Base-by-base conservation (phyloP, 2,888 invertebrate species). In the Acronicta leporina region DNA sequence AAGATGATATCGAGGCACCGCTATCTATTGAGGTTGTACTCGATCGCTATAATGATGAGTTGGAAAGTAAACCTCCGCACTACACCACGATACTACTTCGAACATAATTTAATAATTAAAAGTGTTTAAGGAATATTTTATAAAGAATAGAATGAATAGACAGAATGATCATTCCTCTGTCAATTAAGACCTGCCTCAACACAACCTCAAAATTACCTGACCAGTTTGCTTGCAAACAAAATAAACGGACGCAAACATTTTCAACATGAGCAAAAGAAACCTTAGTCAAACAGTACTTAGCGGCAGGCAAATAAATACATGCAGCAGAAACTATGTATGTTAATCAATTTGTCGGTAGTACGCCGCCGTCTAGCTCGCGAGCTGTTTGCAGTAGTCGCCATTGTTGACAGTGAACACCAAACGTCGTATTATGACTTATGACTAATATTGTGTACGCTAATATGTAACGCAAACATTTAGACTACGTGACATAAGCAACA, bases 271-370 rank as follows among this genome's bases (percentile, higher is more conserved):
- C 44, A 66, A 69, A 69, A 69, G 60, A 66, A 72, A 69, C 55
- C 67, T 56, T 52, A 56, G 49, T 43, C 72, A 52, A 66, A 55
- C 55, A 66, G 55, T 72, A 60, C 67, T 71, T 55, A 71, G 52
- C 49, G 25, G 55, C 27, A 38, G 56, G 72, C 46, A 72, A 69
- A 69, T 66, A 69, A 71, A 69, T 73, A 73, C 48, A 68, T 68
- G 69, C 63, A 70, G 51, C 69, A 42, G 41, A 47, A 50, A 56
- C 69, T 30, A 68, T 49, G 58, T 58, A 73, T 72, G 71, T 74
- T 70, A 74, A 70, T 74, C 65, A 72, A 73, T 70, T 73, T 73
- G 61, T 61, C 54, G 59, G 48, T 38, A 70, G 57, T 48, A 54
- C 42, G 56, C 45, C 42, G 56, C 45, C 60, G 73, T 58, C 55